phyloP scores from a whole-genome alignment of 23 tunicate genomes.

The Ascidia mentula region DNA sequence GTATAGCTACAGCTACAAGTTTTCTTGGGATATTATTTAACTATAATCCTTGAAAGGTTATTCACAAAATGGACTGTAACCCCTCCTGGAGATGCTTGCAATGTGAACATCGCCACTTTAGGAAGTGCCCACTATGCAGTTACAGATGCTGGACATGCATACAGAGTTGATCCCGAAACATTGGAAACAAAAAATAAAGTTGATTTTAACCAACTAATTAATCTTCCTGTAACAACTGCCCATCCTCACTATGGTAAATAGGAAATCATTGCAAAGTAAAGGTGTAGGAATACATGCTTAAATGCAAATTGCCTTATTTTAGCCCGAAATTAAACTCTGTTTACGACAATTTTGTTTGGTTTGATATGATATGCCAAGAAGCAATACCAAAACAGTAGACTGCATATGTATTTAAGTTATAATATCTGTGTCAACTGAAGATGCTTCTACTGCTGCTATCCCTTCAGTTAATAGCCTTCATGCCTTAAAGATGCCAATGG shows the following conservation, averaged over 20 bases:
- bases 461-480: too few species aligned
- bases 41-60: neutral
- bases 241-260: conserved; percentile 47
- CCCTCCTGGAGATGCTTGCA: conserved; percentile 6
- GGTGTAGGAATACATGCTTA: too few species aligned
- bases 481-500: neutral
- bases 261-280: too few species aligned
- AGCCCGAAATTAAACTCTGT: neutral
- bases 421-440: neutral
- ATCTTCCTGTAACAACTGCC: conserved; percentile 16
- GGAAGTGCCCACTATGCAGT: conserved; percentile 40
- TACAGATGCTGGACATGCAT: conserved; percentile 30
- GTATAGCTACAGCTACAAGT: neutral
- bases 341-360: too few species aligned
- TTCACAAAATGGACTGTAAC: neutral
- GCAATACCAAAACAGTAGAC: neutral
- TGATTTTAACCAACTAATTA: neutral
- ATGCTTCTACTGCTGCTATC: too few species aligned
- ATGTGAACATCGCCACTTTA: conserved; percentile 26
- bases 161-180: conserved; percentile 27
- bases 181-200: conserved; percentile 16
- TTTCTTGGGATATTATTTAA: neutral
- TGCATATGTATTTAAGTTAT: neutral
- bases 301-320: neutral
- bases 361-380: too few species aligned